phyloP scores from a whole-genome alignment of 2,797 vertebrate species.

The Pachyuromys duprasi region DNA sequence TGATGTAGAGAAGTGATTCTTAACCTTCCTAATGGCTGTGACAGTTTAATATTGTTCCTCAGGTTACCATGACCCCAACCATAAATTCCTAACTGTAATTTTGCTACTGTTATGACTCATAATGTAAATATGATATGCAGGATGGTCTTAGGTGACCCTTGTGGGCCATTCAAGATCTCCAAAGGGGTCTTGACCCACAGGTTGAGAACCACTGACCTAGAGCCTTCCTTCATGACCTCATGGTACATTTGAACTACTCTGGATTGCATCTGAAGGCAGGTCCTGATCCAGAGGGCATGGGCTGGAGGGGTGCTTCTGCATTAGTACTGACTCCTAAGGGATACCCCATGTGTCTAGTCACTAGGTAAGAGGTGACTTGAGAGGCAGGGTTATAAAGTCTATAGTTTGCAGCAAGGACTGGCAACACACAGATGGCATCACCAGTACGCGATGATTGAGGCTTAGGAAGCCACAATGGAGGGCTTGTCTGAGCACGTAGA shows the following conservation, averaged over 20 bases:
- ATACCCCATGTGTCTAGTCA: neutral
- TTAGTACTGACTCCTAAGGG: neutral
- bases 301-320: neutral
- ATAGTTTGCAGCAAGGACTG: neutral
- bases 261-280: neutral
- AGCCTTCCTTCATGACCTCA: neutral
- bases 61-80: neutral
- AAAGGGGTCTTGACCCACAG: neutral
- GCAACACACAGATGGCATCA: neutral
- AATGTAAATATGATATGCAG: neutral
- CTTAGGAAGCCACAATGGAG: neutral
- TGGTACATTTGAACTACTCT: accelerated
- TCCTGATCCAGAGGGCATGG: neutral
- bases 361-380: neutral
- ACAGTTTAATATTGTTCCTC: neutral
- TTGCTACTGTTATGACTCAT: neutral
- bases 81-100: neutral
- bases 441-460: neutral
- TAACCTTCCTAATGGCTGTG: neutral
- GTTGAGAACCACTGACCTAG: neutral
- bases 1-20: neutral
- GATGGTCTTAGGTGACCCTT: neutral
- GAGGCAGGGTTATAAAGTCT: neutral
- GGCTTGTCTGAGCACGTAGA: neutral
- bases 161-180: neutral